Evolutionary conservation across 2,113 vertebrate genomes (phyloP).

Genomic region (Erpornis zantholeuca): DNA sequence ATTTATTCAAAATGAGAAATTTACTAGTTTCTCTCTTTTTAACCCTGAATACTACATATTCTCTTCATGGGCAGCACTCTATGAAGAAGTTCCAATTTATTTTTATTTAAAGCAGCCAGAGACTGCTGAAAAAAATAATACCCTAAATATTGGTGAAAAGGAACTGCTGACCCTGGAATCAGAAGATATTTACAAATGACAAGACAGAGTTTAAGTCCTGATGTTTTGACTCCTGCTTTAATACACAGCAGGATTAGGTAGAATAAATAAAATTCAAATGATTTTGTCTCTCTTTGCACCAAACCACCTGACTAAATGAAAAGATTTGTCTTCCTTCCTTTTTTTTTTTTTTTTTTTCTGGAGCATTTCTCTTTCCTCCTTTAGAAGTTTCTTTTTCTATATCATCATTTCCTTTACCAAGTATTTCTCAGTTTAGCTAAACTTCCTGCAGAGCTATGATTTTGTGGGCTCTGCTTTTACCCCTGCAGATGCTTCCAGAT

Average conservation of each 20-base stretch:
- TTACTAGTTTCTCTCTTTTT: neutral
- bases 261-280: neutral
- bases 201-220: neutral
- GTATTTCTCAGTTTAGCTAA: neutral
- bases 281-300: neutral
- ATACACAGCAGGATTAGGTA: neutral
- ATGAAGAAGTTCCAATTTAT: neutral
- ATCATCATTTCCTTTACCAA: neutral
- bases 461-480: neutral
- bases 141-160: neutral
- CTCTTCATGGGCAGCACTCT: neutral
- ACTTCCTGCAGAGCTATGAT: neutral
- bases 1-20: neutral
- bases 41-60: neutral
- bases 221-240: neutral
- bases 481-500: neutral
- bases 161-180: neutral
- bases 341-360: fast-evolving
- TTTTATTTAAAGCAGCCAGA: neutral
- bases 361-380: neutral
- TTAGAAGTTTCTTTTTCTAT: neutral
- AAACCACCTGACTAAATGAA: neutral
- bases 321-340: neutral
- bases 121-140: neutral
- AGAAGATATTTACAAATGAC: neutral